Evolutionary conservation across 2,888 invertebrate species (phyloP).

Genomic region (Tolmerus cingulatus): DNA sequence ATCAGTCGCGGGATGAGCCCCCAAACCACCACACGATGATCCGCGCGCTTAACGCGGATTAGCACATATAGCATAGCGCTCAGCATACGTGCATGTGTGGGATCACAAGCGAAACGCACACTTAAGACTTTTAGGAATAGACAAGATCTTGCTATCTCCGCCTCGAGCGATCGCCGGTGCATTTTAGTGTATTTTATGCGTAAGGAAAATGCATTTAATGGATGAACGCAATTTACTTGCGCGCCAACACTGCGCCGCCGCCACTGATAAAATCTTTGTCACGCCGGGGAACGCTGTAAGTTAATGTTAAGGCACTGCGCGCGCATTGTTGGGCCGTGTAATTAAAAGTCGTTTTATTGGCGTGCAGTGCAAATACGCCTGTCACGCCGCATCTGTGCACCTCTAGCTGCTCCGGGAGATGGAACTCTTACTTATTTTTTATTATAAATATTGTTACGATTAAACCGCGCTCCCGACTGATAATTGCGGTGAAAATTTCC

Average conservation of each 20-base stretch:
- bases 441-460: not conserved
- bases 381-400: not conserved
- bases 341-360: constrained; percentile 4
- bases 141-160: not conserved
- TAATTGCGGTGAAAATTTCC: not conserved
- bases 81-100: not conserved
- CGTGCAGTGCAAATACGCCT: not conserved
- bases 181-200: constrained; percentile 23
- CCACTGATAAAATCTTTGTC: not conserved
- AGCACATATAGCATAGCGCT: not conserved
- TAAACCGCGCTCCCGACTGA: not conserved
- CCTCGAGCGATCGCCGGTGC: not conserved
- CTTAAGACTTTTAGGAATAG: not conserved
- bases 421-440: not conserved
- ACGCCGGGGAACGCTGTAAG: not conserved
- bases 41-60: not conserved
- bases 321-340: not conserved
- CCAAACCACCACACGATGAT: not conserved
- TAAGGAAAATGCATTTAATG: not conserved
- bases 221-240: not conserved
- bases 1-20: not conserved
- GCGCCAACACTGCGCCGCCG: not conserved
- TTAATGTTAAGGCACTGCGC: not conserved
- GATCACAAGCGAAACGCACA: not conserved
- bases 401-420: not conserved